Percentiles rank a stretch among this genome's conserved stretches.
Evolutionary conservation across 2,888 invertebrate species (phyloP).

Genomic region (Homarus gammarus): DNA sequence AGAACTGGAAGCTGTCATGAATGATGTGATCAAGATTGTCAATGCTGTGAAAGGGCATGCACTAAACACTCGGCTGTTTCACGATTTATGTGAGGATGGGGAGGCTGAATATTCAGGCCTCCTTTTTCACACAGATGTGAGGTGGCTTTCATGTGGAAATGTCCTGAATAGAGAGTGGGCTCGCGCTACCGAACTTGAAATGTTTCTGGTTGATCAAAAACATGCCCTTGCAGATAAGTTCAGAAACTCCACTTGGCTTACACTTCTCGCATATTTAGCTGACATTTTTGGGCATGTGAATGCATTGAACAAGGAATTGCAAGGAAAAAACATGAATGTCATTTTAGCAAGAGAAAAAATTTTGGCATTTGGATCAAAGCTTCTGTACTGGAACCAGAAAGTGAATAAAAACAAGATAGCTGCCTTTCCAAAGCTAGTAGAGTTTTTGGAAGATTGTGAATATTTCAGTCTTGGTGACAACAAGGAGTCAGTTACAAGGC

Average conservation of each 20-base stretch:
- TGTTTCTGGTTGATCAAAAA: too few species aligned
- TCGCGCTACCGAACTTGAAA: too few species aligned
- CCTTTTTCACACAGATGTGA: neutral
- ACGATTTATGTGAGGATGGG: conserved; percentile 12
- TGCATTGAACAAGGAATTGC: neutral
- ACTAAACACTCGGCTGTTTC: conserved; percentile 25
- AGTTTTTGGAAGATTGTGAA: neutral
- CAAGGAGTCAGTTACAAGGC: conserved; percentile 10
- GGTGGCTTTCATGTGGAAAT: neutral
- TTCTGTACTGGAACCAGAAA: neutral
- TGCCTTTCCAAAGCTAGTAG: neutral
- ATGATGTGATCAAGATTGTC: conserved; percentile 26
- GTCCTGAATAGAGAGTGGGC: too few species aligned
- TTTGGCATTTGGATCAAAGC: neutral
- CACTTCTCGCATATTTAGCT: neutral
- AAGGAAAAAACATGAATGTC: neutral
- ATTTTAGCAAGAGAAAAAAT: neutral
- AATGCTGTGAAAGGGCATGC: conserved; percentile 12
- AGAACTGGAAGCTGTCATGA: conserved; percentile 25
- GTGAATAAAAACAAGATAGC: too few species aligned
- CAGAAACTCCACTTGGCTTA: neutral
- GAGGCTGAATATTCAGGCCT: neutral
- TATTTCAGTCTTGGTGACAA: neutral
- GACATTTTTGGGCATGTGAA: neutral
- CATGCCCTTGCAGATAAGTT: neutral